Percentiles rank a stretch among this genome's conserved stretches.
These are phyloP conservation scores for Natrix natrix DNA, from an alignment of 2,797 vertebrate species.

Conservation along the genomic window DNA sequence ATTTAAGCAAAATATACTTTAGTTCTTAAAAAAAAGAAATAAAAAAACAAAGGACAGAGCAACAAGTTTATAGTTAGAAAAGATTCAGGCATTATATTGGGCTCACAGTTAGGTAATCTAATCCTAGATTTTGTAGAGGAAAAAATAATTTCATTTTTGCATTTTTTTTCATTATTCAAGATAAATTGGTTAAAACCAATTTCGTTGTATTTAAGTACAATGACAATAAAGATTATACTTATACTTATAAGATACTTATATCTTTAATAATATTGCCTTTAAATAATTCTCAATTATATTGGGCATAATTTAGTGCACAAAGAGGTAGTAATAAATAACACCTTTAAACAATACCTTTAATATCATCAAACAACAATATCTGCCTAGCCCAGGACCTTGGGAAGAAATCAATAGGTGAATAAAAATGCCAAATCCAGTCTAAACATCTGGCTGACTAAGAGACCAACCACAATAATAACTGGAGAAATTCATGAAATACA, in stretches of 20 bases:
- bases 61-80: not conserved
- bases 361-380: not conserved
- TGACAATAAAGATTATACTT: too few relatives aligned
- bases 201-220: too few relatives aligned
- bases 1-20: slow-evolving; percentile 8
- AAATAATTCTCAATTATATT: not conserved
- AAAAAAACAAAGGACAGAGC: too few relatives aligned
- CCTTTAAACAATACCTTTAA: not conserved
- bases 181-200: too few relatives aligned
- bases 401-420: not conserved
- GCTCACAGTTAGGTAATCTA: not conserved
- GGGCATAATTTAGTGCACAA: not conserved
- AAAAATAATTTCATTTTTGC: not conserved
- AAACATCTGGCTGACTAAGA: not conserved
- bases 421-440: not conserved
- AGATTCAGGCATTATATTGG: not conserved
- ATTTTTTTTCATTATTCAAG: not conserved
- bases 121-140: not conserved
- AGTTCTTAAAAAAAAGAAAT: not conserved
- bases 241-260: too few relatives aligned
- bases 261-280: not conserved
- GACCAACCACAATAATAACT: not conserved
- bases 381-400: not conserved
- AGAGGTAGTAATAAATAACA: not conserved
- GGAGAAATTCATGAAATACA: not conserved